phyloP scores from a whole-genome alignment of 2,797 vertebrate genomes.

The Anabacerthia variegaticeps region DNA sequence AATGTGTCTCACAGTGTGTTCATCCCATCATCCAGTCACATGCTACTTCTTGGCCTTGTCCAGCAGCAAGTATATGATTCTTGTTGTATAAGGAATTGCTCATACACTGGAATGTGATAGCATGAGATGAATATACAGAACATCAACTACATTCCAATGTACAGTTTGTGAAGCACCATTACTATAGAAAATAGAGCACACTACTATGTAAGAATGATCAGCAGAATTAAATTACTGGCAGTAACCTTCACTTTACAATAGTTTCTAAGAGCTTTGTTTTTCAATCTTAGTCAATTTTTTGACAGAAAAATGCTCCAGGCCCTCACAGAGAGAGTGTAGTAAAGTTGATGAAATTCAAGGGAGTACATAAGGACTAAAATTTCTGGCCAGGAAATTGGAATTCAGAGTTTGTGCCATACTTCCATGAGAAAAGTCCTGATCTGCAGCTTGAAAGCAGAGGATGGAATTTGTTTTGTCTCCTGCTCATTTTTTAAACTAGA shows the following conservation, averaged over 20 bases:
- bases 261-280: background rate
- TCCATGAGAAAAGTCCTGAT: background rate
- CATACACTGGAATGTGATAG: background rate
- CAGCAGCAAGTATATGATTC: background rate
- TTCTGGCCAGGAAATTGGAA: background rate
- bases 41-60: background rate
- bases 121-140: background rate
- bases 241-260: background rate
- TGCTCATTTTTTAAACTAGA: background rate
- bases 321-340: background rate
- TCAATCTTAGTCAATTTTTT: background rate
- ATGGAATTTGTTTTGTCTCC: background rate
- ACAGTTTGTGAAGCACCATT: background rate
- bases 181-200: background rate
- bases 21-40: background rate
- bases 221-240: background rate
- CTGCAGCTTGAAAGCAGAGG: background rate
- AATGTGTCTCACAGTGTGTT: background rate
- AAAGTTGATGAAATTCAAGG: background rate
- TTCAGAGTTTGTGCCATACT: background rate
- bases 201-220: background rate
- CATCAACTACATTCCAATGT: background rate
- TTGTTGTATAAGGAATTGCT: background rate
- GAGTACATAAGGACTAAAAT: background rate
- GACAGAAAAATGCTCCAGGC: background rate